Evolutionary conservation across 2,113 vertebrate genomes (phyloP), one percentile per base, ranked within the genome.

Genomic region (Xiphophorus couchianus): DNA sequence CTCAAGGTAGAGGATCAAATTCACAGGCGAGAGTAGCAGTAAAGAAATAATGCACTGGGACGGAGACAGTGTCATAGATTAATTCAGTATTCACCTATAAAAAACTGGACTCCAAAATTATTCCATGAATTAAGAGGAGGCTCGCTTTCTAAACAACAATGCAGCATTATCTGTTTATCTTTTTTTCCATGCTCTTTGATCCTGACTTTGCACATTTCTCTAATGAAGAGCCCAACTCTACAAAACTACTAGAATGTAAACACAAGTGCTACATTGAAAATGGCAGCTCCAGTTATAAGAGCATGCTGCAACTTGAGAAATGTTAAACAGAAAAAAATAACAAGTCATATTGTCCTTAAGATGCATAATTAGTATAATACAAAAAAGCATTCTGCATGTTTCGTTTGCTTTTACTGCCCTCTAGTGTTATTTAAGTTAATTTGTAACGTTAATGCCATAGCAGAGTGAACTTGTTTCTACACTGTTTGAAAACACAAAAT

Each of bases 1-100:
- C 79, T 78, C 3, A 31, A 65, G 72, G 86, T 58, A 48, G 30
- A 65, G 76, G 80, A 88, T 90, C 71, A 86, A 82, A 80, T 37
- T 13, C 68, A 63, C 78, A 77, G 5, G 44, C 54, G 30, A 62
- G 29, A 42, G 79, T 60, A 54, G 77, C 37, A 37, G 69, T 3
- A n/a, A 66, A 73, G 65, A 70, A 79, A 76, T 69, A 35, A 76
- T 81, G 66, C 28, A n/a, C 29, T 15, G 27, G 30, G 62, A 37
- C 66, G 60, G 28, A 71, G 62, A 25, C 1, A 8, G 58, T 71
- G 29, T 69, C 3, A 66, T 30, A n/a, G 51, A 84, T 25, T 13
- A 29, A 48, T n/a, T 60, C 22, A 54, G 66, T 31, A 51, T 14
- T 70, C 15, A 66, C 51, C 62, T 54, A 4, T 8, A 61, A 28